A percentile compares a stretch with the other conserved stretches of the same genome.
Conservation (phyloP, 2,797 vertebrate species). For the Vipera ursinii region DNA sequence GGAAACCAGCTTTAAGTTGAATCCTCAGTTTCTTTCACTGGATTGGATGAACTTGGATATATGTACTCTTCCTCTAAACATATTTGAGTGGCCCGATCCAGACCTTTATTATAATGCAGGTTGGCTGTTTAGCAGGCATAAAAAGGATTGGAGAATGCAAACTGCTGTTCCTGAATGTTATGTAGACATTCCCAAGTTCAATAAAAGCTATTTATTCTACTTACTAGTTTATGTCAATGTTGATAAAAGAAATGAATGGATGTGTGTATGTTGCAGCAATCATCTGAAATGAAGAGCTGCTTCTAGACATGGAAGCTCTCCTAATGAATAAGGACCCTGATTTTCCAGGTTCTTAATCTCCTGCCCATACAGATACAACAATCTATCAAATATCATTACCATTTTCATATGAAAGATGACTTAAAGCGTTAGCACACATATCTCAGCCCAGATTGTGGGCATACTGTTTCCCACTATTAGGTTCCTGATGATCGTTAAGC, state of each 20-base stretch:
- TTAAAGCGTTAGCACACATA: not conserved
- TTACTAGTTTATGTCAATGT: not conserved
- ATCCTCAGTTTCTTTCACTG: not conserved
- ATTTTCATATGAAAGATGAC: not conserved
- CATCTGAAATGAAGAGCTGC: not conserved
- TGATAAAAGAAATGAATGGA: not conserved
- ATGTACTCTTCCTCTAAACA: not conserved
- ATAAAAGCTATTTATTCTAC: not conserved
- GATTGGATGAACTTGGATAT: not conserved
- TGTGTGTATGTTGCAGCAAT: not conserved
- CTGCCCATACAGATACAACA: not conserved
- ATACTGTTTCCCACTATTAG: not conserved
- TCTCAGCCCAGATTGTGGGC: not conserved
- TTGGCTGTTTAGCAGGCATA: not conserved
- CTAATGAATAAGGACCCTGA: not conserved
- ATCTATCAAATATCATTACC: not conserved
- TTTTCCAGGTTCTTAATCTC: not conserved
- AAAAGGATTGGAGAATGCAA: not conserved
- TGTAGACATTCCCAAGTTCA: not conserved
- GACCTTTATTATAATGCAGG: not conserved
- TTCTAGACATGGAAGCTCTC: not conserved
- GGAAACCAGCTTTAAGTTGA: slow-evolving; percentile 8
- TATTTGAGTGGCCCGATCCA: not conserved
- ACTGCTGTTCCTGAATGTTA: not conserved
- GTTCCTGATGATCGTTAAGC: not conserved